Conservation (phyloP, 2,113 vertebrate genomes). For the Nibea coibor region DNA sequence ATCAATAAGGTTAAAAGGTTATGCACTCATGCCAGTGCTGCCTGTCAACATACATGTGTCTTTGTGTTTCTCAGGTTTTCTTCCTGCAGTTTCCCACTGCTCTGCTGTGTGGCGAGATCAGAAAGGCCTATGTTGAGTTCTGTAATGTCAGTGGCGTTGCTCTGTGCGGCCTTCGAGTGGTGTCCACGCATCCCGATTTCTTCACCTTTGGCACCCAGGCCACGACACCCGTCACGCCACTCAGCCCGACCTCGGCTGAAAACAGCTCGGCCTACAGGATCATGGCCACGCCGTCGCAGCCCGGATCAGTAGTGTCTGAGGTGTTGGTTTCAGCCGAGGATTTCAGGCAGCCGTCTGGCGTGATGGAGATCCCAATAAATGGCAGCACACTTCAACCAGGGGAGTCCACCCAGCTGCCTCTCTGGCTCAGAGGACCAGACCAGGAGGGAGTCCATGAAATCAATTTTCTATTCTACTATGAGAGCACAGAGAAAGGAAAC, state of each 20-base stretch:
- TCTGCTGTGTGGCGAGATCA: conserved; percentile 96
- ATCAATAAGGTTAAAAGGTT: too few species aligned
- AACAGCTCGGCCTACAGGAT: conserved; percentile 97
- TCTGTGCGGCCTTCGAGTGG: conserved; percentile 90
- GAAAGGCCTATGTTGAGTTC: conserved; percentile 96
- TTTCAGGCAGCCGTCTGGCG: conserved; percentile 85
- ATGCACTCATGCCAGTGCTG: neutral
- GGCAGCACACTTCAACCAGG: conserved; percentile 89
- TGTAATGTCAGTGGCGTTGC: conserved; percentile 93
- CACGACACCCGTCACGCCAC: conserved; percentile 84
- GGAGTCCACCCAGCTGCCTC: conserved; percentile 91
- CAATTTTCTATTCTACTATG: conserved; percentile 98
- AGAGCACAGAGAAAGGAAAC: conserved; percentile 89
- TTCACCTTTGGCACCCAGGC: conserved; percentile 94
- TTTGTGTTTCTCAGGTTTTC: conserved; percentile 88
- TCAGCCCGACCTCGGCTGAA: conserved; percentile 90
- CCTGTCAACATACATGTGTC: neutral
- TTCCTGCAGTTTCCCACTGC: conserved; percentile 98
- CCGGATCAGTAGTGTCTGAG: conserved; percentile 66
- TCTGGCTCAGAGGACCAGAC: conserved; percentile 97
- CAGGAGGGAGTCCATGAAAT: conserved; percentile 98
- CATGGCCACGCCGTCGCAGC: conserved; percentile 81
- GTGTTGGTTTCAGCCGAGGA: conserved; percentile 87
- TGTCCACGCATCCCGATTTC: conserved; percentile 93
- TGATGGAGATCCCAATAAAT: conserved; percentile 89